phyloP scores from a whole-genome alignment of 1,140 invertebrate genomes.

The Laupala kohalensis region DNA sequence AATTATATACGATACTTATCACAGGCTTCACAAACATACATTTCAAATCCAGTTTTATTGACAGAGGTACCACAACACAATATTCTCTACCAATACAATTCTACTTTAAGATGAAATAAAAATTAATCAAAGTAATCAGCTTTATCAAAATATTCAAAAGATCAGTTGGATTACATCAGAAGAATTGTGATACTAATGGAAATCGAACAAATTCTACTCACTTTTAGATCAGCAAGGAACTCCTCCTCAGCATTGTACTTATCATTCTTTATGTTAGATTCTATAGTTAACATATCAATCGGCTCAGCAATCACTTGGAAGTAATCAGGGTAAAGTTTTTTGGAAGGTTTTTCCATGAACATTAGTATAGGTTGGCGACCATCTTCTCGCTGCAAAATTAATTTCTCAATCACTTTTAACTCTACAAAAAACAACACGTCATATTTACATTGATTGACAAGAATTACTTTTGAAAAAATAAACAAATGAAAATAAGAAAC shows the following conservation, averaged over 20 bases:
- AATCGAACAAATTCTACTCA: constrained; percentile 21
- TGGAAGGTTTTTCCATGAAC: constrained; percentile 94
- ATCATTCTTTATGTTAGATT: constrained; percentile 71
- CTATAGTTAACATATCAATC: constrained; percentile 90
- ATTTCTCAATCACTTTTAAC: not conserved
- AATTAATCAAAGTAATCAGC: not conserved
- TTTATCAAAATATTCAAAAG: not conserved
- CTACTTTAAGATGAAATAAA: too few species aligned
- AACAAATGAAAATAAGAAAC: not conserved
- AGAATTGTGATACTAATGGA: not conserved
- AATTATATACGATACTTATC: too few species aligned
- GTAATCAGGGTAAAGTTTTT: constrained; percentile 91
- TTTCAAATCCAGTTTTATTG: too few species aligned
- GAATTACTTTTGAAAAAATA: constrained; percentile 2
- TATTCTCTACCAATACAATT: too few species aligned
- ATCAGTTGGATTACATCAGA: too few species aligned
- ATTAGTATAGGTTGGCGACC: constrained; percentile 75
- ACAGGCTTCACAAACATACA: too few species aligned
- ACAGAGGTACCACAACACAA: too few species aligned
- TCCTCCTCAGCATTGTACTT: constrained; percentile 49
- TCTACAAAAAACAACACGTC: not conserved
- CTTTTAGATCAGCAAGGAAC: constrained; percentile 54
- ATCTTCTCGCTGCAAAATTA: constrained; percentile 46
- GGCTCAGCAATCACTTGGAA: constrained; percentile 75
- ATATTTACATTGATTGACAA: constrained; percentile 10